Evolutionary conservation across 92 coral and sea anemone genomes (phyloP), one percentile per base, ranked within the genome.

Genomic region (Diadumene lineata): DNA sequence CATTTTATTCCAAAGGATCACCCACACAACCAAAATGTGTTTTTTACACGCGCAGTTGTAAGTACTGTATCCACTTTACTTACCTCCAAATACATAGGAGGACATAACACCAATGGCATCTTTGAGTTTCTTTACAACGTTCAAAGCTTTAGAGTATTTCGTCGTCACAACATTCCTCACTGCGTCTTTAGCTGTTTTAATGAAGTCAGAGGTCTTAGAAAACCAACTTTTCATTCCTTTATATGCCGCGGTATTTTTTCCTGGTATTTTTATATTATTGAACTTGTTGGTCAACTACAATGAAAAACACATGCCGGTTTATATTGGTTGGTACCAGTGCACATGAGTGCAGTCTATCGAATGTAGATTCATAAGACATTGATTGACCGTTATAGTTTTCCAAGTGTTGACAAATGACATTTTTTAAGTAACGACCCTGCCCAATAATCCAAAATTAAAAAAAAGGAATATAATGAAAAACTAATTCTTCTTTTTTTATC

Each of bases 201-300:
- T 31, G 65, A 31, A 72, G n/a, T 57, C 56, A 1, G 76, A 31
- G 0, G 76, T 0, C 33, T 72, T 72, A 11, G 66, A 61, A 34
- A 72, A 72, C 76, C 76, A 72, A 26, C 76, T 72, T 57, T 56
- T 72, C 76, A 72, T 72, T 72, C 76, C 76, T 72, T 56, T 56
- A 27, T 28, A 72, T 26, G 76, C 66, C 16, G 38, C 27, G 4
- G 76, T 72, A 33, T 72, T 72, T 2, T 28, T 8, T 1, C 66
- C 76, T 27, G 76, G 76, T 1, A 72, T 38, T 0, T 72, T 56
- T n/a, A 72, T 55, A 33, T 72, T 56, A 2, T 32, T 56, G 53
- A 72, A 72, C 44, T 72, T 72, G n/a, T 31, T 21, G 0, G 66
- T 53, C 30, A 72, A 25, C 77, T 72, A 16, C 22, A 18, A 21